phyloP scores from a whole-genome alignment of 2,113 vertebrate species.

The Sinocyclocheilus grahami region DNA sequence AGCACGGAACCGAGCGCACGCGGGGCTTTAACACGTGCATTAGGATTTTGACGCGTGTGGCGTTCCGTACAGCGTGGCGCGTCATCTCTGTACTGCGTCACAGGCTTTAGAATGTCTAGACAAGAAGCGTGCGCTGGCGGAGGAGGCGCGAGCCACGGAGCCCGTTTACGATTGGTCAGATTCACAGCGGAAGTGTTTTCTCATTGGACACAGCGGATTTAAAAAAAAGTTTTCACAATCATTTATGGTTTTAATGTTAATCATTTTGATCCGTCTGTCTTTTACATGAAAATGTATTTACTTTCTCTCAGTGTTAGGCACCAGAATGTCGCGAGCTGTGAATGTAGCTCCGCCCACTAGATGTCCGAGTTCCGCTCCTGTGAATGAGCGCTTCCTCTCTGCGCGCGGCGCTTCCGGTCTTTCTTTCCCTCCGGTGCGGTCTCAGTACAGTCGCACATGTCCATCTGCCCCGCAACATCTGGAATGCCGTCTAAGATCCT shows the following conservation, averaged over 20 bases:
- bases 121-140: not conserved
- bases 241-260: not conserved
- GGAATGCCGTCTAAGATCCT: not conserved
- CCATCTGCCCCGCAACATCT: too few species aligned
- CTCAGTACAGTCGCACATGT: conserved; percentile 8
- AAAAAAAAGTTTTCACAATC: not conserved
- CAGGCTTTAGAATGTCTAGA: not conserved
- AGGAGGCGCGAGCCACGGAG: not conserved
- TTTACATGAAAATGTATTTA: not conserved
- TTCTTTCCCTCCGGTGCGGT: not conserved
- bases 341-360: not conserved
- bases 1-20: not conserved
- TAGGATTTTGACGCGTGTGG: not conserved
- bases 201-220: not conserved
- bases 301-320: not conserved
- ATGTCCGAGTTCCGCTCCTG: rapidly evolving
- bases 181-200: not conserved
- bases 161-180: not conserved
- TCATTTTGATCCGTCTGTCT: not conserved
- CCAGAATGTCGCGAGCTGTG: not conserved
- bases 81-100: not conserved
- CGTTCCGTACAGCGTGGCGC: conserved; percentile 10
- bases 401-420: not conserved
- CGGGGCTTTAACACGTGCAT: not conserved
- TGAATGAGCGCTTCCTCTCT: not conserved